These are phyloP conservation scores for Drosophila vallismaia DNA, from an alignment of 2,888 invertebrate species.

Conservation along the genomic window DNA sequence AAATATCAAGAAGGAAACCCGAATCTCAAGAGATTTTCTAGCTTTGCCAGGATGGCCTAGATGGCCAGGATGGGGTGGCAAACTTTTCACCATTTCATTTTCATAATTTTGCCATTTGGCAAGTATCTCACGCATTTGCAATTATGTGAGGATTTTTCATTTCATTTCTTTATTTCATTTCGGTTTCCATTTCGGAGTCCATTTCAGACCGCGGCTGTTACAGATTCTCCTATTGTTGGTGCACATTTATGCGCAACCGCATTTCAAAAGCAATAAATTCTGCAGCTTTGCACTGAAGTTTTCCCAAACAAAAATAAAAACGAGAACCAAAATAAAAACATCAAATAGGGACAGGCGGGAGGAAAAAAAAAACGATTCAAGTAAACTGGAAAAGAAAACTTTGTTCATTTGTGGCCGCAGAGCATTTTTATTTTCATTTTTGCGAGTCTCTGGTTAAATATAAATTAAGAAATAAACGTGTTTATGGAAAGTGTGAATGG, in stretches of 20 bases:
- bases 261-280: constrained; percentile 79
- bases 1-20: constrained; percentile 5
- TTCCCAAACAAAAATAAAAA: constrained; percentile 29
- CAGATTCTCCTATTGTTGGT: constrained; percentile 44
- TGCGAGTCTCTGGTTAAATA: constrained; percentile 27
- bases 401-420: constrained; percentile 69
- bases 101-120: constrained; percentile 77
- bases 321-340: constrained; percentile 4
- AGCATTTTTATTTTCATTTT: constrained; percentile 58
- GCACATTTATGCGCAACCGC: constrained; percentile 74
- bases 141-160: constrained; percentile 73
- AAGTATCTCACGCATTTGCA: constrained; percentile 79
- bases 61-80: constrained; percentile 5
- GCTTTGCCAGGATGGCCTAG: constrained; percentile 5
- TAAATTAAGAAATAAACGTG: constrained; percentile 28
- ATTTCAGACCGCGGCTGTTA: constrained; percentile 47
- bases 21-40: constrained; percentile 18
- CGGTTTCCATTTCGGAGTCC: constrained; percentile 19
- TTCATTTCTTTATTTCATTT: constrained; percentile 61
- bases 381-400: constrained; percentile 53
- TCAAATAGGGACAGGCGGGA: constrained; percentile 2
- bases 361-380: constrained; percentile 20
- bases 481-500: no score
- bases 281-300: constrained; percentile 56
- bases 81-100: constrained; percentile 64